Conservation (phyloP, 2,113 vertebrate genomes). For the Copsychus sechellarum region DNA sequence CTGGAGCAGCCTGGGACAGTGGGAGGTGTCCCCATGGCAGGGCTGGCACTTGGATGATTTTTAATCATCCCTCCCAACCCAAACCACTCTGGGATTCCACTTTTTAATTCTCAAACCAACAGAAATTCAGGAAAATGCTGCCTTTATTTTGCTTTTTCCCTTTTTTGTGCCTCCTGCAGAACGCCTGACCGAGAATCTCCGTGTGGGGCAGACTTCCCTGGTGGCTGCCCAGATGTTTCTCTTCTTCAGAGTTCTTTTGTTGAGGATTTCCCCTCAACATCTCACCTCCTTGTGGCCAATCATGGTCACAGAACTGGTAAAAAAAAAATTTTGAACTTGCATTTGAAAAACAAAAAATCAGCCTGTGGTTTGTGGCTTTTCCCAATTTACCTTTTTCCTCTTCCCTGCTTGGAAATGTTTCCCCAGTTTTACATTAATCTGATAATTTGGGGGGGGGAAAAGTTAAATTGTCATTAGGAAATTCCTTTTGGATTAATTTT, state of each 20-base stretch:
- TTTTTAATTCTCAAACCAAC: background rate
- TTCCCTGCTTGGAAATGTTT: background rate
- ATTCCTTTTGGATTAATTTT: background rate
- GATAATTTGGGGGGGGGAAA: background rate
- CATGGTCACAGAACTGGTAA: conserved; percentile 96
- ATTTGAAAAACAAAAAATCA: background rate
- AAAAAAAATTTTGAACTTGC: background rate
- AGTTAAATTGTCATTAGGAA: background rate
- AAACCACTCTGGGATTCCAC: background rate
- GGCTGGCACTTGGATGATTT: fast-evolving
- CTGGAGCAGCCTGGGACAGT: background rate
- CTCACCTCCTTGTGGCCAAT: conserved; percentile 96
- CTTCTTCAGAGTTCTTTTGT: conserved; percentile 92
- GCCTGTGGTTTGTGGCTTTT: background rate
- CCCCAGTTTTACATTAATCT: background rate
- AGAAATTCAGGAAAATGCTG: background rate
- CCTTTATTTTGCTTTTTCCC: background rate
- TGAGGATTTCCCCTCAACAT: conserved; percentile 94
- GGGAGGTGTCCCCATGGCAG: background rate
- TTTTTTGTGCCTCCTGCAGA: conserved; percentile 73
- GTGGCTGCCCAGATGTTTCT: conserved; percentile 93
- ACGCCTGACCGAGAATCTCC: conserved; percentile 91
- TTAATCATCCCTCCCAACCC: background rate
- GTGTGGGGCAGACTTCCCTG: conserved; percentile 83
- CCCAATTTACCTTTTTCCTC: background rate